Evolutionary conservation across 2,113 vertebrate species (phyloP), one percentile per base, ranked within the genome.

Genomic region (Hippolais icterina): DNA sequence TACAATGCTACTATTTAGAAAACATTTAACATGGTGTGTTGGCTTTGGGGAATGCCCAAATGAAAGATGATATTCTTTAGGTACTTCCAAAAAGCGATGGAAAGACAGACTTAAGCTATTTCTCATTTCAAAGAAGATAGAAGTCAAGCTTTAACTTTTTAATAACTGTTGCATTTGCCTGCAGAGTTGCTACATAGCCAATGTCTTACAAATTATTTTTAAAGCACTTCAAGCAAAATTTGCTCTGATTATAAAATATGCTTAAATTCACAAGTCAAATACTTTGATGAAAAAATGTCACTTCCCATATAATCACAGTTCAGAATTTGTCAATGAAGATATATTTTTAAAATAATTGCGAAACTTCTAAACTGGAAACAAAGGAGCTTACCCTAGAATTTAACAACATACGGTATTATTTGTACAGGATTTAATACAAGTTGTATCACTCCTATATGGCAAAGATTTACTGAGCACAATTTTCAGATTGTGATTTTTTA

Each of bases 11-110:
- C 10, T 60, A 69, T 35, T 83, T 75, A 42, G 35, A 74, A 78
- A 64, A 79, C 8, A 27, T 59, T 99, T 63, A 81, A 54, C 31
- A 37, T 57, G 44, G 42, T 82, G 35, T 53, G 29, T 54, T 78
- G 13, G 44, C 47, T 89, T 69, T 80, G 42, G 18, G n/a, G 24
- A 64, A 63, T 79, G 33, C 17, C 14, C 41, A 83, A 79, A 93
- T 31, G 15, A 31, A 88, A 63, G 33, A 68, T 39, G 12, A 56
- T 46, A 75, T 46, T 93, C 53, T 59, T 37, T 63, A 63, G 44
- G 29, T 29, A 44, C 44, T 84, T 74, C n/a, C 63, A 42, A 66
- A 64, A 79, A 79, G 63, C 12, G 80, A 39, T 6, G 20, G 60
- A 33, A 63, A 44, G 47, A 77, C 24, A 74, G 18, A 74, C 37